Evolutionary conservation across 92 coral and sea anemone genomes (phyloP), one percentile per base, ranked within the genome.

Genomic region (Anthopleura xanthogrammica): DNA sequence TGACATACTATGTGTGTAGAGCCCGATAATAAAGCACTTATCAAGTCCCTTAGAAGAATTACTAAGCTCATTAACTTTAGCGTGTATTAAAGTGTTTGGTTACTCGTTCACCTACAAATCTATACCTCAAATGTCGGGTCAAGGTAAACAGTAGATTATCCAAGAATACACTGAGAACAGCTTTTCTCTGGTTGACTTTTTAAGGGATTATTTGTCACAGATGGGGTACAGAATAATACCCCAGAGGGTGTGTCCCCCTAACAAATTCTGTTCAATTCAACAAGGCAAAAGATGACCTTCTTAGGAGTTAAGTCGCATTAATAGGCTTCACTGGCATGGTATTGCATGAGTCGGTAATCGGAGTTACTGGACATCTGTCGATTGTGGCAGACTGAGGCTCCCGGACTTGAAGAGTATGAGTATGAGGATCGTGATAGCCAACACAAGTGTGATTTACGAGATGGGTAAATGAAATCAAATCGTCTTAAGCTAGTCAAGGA

Each of bases 21-120:
- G 80, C 74, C 81, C 88, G 93, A 87, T 90, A 91, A 88, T 88
- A 83, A 88, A 87, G 80, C 94, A 91, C 94, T 91, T 91, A 88
- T 82, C 91, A 82, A 91, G 91, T 84, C 89, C 83, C 94, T 91
- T 85, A 91, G 85, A 87, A 88, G 89, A 85, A 82, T 52, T 82
- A 91, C 83, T 90, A 91, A 91, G 94, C 94, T 91, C 86, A 91
- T 91, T 91, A 91, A 83, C 78, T 52, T 80, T 16, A 72, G 76
- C 79, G 86, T 80, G 93, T 85, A 82, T 76, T 36, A 85, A 78
- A 60, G 86, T 87, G 54, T 90, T 72, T 71, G 72, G 87, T 90
- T 90, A 83, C 93, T 85, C 78, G 91, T 84, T 84, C 77, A 76
- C 83, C 82, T 36, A 82, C 77, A 76, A 72, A 60, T 88, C 58